Evolutionary conservation across 2,888 invertebrate genomes (phyloP), one percentile per base, ranked within the genome.

Genomic region (Scaptomyza polygonia): DNA sequence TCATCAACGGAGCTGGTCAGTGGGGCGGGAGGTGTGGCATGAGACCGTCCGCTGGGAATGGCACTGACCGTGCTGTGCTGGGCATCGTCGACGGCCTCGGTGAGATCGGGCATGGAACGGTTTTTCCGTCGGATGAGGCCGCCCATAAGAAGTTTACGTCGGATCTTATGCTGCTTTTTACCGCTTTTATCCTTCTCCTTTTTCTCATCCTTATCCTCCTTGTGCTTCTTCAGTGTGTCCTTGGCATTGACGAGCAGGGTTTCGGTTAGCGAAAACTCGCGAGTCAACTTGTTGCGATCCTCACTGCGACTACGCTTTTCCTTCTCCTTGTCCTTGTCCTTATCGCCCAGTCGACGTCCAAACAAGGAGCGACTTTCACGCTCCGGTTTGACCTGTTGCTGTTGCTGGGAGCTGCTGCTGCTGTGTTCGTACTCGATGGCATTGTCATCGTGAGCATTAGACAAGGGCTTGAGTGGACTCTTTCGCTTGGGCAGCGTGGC

Each of bases 401-500:
- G 47, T 12, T 47, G 47, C 1, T 30, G 47, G 39, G 16, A 7
- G 14, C 3, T 30, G 16, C 29, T 16, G 29, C 34, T 75, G 78
- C 8, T 71, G 66, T 71, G 66, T 71, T 96, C 95, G 78, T 96
- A 95, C 84, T 96, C 96, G 52, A 95, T 94, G 14, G 93, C 93
- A 86, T 95, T 95, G 4, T 94, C 93, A 0, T 94, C 93, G 6
- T 48, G 48, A 9, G 45, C 51, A 16, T 52, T 68, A 25, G 83
- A 62, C 8, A 89, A 67, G 68, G 94, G 93, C 79, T 95, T 95
- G 0, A 95, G 91, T 0, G 93, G 93, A 43, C 95, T 94, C 86
- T 96, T 97, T 92, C 96, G 97, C 91, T 97, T 97, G 1, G 97
- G 97, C 30, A 97, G 91, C 0, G 97, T 97, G 0, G 97, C 97